Evolutionary conservation across 2,888 invertebrate genomes (phyloP), one percentile per base, ranked within the genome.

Genomic region (Drosophila acutilabella): DNA sequence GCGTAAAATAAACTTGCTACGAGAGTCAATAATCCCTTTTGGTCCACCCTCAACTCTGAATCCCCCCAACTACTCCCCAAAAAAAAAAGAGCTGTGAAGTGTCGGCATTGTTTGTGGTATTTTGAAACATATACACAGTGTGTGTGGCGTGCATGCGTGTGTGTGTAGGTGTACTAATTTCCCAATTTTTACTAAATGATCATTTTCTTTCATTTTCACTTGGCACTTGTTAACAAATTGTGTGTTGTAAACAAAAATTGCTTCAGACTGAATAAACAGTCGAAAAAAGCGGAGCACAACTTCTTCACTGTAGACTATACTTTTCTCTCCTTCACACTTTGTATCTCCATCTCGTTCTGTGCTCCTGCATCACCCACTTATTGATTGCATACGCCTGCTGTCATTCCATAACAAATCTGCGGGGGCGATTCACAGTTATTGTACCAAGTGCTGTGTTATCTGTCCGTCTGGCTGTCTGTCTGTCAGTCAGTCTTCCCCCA

Each of bases 1-100:
- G 88, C 82, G 88, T 87, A 87, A 84, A 84, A 84, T 88, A 86
- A 83, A 84, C 89, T 88, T 82, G 80, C 79, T 71, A 68, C 82
- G 66, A 87, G 66, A 87, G 88, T 85, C 88, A 89, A 85, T 85
- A 85, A 89, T 84, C 88, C 88, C 81, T 81, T 81, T 87, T 77
- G 45, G 41, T 10, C 45, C 51, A 26, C 38, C 26, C 18, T 44
- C 54, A 41, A 38, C 42, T 26, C 50, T 30, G 33, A 36, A 13
- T 13, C 13, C 13, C 26, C 48, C 38, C 6, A 18, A 2, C 18
- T 1, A 5, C 6, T 8, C 33, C 0, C 10, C 13, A 30, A 23
- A 30, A 36, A 23, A 30, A 36, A 20, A 51, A 50, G 26, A 45
- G 51, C 57, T 50, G 38, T 38, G 16, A 40, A 66, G 66, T 62